Conservation (phyloP, 2,888 invertebrate species). For the Sarcophaga variegata region DNA sequence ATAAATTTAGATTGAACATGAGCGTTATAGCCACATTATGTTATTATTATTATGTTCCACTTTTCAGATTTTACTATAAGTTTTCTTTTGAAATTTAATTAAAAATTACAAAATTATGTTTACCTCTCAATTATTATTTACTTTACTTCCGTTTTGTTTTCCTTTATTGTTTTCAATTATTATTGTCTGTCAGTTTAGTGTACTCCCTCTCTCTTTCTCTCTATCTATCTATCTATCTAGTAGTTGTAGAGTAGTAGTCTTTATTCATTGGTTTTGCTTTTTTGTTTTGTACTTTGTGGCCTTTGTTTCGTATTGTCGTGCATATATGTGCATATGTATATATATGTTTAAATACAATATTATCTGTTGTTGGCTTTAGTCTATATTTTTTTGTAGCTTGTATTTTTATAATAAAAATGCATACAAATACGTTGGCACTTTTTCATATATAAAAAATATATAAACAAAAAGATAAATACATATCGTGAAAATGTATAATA, state of each 20-base stretch:
- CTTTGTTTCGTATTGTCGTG: slow-evolving; percentile 11
- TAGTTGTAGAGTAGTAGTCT: not conserved
- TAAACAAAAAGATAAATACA: slow-evolving; percentile 50
- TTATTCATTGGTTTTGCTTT: slow-evolving; percentile 22
- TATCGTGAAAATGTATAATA: slow-evolving; percentile 29
- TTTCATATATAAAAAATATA: slow-evolving; percentile 40
- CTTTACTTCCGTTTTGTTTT: slow-evolving; percentile 56
- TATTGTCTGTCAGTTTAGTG: slow-evolving; percentile 27
- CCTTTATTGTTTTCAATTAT: slow-evolving; percentile 45
- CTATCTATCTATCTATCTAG: not conserved
- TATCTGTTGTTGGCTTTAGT: slow-evolving; percentile 52
- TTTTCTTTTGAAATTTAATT: slow-evolving; percentile 8
- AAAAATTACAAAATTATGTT: not conserved
- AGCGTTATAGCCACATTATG: not conserved
- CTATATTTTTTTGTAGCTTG: slow-evolving; percentile 17
- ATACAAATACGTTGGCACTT: not conserved
- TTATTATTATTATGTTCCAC: slow-evolving; percentile 1
- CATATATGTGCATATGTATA: slow-evolving; percentile 9
- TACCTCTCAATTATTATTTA: slow-evolving; percentile 11
- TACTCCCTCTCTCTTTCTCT: slow-evolving; percentile 6
- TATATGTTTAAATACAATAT: slow-evolving; percentile 36
- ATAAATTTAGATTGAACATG: slow-evolving; percentile 4
- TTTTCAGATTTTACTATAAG: not conserved
- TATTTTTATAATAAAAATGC: not conserved
- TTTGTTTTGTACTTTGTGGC: slow-evolving; percentile 24